Evolutionary conservation across 2,888 invertebrate species (phyloP).

Genomic region (Microplitis deprimator): DNA sequence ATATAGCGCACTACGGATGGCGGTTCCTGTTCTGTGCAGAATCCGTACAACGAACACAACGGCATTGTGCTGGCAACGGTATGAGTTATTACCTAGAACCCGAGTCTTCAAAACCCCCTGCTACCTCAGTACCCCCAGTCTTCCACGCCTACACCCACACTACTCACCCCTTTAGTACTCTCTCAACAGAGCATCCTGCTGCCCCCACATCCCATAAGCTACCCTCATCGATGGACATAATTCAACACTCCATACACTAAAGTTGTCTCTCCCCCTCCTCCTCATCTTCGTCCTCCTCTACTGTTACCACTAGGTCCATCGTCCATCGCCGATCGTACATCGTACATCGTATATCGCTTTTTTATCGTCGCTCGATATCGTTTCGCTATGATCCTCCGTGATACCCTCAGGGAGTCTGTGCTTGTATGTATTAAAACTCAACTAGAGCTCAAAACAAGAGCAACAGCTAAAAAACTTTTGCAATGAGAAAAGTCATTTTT

Average conservation of each 20-base stretch:
- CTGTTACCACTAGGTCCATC: conserved; percentile 17
- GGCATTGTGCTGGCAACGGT: conserved; percentile 66
- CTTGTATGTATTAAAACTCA: conserved; percentile 7
- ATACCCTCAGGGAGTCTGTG: conserved; percentile 42
- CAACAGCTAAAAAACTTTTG: neutral
- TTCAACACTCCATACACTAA: conserved; percentile 63
- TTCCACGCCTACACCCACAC: conserved; percentile 51
- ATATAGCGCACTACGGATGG: conserved; percentile 36
- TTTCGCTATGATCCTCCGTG: conserved; percentile 57
- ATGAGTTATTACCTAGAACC: conserved; percentile 67
- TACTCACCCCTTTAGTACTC: conserved; percentile 46
- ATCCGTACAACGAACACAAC: conserved; percentile 67
- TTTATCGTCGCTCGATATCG: conserved; percentile 50
- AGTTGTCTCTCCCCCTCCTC: neutral
- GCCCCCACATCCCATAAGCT: conserved; percentile 35
- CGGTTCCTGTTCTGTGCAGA: conserved; percentile 65
- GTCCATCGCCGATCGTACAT: conserved; percentile 46
- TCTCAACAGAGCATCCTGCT: conserved; percentile 47
- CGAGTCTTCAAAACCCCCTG: conserved; percentile 55
- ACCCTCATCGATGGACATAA: conserved; percentile 59
- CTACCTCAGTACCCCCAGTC: conserved; percentile 26
- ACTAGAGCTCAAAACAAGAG: neutral
- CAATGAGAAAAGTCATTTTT: no score
- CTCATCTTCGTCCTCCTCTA: neutral
- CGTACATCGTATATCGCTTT: conserved; percentile 34